Evolutionary conservation across 2,888 invertebrate genomes (phyloP).

Genomic region (Thecophora atra): DNA sequence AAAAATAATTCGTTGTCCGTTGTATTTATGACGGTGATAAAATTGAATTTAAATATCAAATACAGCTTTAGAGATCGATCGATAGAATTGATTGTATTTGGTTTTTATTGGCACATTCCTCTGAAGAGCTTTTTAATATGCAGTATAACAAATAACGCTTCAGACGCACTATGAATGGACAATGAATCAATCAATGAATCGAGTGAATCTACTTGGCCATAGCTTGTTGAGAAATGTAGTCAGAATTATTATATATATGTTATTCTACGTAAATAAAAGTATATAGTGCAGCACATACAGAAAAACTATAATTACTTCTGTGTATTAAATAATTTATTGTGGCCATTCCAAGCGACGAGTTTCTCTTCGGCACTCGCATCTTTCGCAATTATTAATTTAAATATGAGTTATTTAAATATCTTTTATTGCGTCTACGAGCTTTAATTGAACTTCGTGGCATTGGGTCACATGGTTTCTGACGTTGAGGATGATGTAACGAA

Average conservation of each 20-base stretch:
- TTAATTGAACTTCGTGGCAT: slow-evolving; percentile 13
- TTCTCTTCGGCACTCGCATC: neutral
- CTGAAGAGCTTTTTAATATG: no score
- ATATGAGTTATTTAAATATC: neutral
- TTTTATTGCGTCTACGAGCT: neutral
- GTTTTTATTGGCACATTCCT: no score
- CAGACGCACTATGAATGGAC: no score
- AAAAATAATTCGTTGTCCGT: neutral
- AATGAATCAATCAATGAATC: no score
- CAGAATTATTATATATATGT: no score
- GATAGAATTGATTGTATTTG: neutral
- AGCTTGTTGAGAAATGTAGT: no score
- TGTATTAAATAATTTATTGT: no score
- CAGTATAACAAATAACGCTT: no score
- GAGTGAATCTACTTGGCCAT: no score
- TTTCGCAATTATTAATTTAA: neutral
- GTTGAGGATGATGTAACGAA: neutral
- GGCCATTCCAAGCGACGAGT: neutral
- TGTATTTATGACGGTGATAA: neutral
- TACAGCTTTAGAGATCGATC: neutral
- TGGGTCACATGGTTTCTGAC: neutral
- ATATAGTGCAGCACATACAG: no score
- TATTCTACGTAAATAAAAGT: no score
- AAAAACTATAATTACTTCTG: no score
- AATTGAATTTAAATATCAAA: neutral